A percentile compares a stretch with the other conserved stretches of the same genome.
Evolutionary conservation across 2,888 invertebrate species (phyloP).

Genomic region (Heliconius ismenius): DNA sequence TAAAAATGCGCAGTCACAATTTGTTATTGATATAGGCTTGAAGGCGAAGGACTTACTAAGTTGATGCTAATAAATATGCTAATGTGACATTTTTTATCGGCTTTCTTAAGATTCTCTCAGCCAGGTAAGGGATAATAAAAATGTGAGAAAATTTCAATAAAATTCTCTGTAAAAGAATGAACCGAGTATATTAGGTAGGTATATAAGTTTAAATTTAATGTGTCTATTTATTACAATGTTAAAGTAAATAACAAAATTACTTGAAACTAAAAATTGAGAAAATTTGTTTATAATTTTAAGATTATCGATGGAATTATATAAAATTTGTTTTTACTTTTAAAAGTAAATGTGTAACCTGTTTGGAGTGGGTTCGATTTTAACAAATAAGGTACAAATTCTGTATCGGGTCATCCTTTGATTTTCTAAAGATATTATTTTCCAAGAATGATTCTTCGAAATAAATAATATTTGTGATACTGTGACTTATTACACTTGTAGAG

Average conservation of each 20-base stretch:
- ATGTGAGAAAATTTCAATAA: slow-evolving; percentile 12
- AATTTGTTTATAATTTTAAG: too few relatives aligned
- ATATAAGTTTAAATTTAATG: too few relatives aligned
- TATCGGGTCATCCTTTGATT: too few relatives aligned
- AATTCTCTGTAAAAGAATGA: background rate
- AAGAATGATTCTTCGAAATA: too few relatives aligned
- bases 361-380: too few relatives aligned
- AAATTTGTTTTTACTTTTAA: too few relatives aligned
- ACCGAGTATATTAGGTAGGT: background rate
- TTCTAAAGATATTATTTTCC: too few relatives aligned
- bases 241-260: background rate
- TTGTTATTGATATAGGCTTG: slow-evolving; percentile 24
- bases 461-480: too few relatives aligned
- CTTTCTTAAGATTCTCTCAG: slow-evolving; percentile 19
- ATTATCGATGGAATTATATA: too few relatives aligned
- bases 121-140: slow-evolving; percentile 23
- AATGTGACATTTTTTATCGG: slow-evolving; percentile 18
- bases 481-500: too few relatives aligned
- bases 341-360: too few relatives aligned
- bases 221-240: background rate
- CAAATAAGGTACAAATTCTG: too few relatives aligned
- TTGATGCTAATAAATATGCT: slow-evolving; percentile 28
- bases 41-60: slow-evolving; percentile 21
- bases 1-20: slow-evolving; percentile 19
- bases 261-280: background rate